Evolutionary conservation across 1,140 invertebrate genomes (phyloP).

Genomic region (Psilanteris sp.): DNA sequence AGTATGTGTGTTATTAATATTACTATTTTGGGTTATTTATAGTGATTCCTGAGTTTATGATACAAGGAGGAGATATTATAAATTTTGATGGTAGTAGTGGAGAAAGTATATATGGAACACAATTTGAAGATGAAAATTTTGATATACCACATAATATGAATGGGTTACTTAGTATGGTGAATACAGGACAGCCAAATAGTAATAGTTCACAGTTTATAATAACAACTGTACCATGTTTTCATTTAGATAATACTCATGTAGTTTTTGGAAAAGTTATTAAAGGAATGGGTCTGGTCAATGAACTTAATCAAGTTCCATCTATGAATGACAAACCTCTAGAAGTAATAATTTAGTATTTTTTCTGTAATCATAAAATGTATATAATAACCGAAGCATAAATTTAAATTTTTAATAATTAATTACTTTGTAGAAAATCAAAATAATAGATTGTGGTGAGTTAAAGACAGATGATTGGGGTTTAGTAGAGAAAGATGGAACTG

Average conservation of each 20-base stretch:
- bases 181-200: constrained; percentile 89
- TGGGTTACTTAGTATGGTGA: constrained; percentile 94
- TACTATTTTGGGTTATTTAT: no score
- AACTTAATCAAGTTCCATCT: constrained; percentile 83
- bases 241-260: constrained; percentile 93
- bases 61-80: constrained; percentile 91
- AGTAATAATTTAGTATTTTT: no score
- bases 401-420: no score
- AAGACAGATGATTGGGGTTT: constrained; percentile 83
- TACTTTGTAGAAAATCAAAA: constrained; percentile 82
- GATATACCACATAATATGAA: constrained; percentile 82
- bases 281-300: constrained; percentile 84
- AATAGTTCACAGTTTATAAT: constrained; percentile 98
- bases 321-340: constrained; percentile 81
- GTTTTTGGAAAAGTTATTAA: constrained; percentile 91
- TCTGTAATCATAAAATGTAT: no score
- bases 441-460: constrained; percentile 88
- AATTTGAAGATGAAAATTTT: constrained; percentile 96
- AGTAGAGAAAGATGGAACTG: constrained; percentile 84
- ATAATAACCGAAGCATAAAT: no score
- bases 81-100: constrained; percentile 91
- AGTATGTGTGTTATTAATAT: no score
- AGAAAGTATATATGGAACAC: constrained; percentile 94
- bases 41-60: constrained; percentile 88
- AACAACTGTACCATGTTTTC: constrained; percentile 89